These are phyloP conservation scores for Pammene fasciana DNA, from an alignment of 2,888 invertebrate genomes.

Conservation along the genomic window DNA sequence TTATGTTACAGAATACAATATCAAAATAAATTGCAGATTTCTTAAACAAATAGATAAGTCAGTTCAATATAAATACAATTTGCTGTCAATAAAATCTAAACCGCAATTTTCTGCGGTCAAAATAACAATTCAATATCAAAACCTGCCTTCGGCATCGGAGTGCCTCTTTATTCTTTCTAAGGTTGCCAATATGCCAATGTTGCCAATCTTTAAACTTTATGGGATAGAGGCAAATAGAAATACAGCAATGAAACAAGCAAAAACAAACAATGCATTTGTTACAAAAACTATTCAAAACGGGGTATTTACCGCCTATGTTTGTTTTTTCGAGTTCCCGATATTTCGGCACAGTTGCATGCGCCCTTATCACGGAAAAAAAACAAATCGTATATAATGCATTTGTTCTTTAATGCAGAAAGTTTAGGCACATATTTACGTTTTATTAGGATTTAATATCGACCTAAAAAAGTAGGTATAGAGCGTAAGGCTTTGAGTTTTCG, in stretches of 20 bases:
- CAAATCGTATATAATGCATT: too few species aligned
- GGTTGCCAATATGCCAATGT: too few species aligned
- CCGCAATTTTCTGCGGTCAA: conserved; percentile 22
- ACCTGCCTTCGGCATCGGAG: conserved; percentile 6
- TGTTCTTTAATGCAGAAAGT: too few species aligned
- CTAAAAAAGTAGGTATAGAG: background rate
- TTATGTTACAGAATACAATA: background rate
- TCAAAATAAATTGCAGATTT: background rate
- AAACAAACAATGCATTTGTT: too few species aligned
- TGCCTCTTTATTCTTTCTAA: conserved; percentile 11
- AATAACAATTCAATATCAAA: conserved; percentile 8
- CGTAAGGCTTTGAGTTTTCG: background rate
- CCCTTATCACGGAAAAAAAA: too few species aligned
- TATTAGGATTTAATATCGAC: background rate
- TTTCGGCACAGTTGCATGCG: too few species aligned
- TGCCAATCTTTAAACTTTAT: too few species aligned
- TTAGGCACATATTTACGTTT: background rate
- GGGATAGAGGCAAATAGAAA: background rate
- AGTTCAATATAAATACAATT: background rate
- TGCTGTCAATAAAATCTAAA: conserved; percentile 18
- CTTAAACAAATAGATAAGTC: conserved; percentile 7
- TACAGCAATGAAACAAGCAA: too few species aligned
- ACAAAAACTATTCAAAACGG: too few species aligned
- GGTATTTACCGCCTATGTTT: too few species aligned
- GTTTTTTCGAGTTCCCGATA: too few species aligned